These are phyloP conservation scores for Melanotaenia boesemani DNA, from an alignment of 2,797 vertebrate species.

Conservation along the genomic window DNA sequence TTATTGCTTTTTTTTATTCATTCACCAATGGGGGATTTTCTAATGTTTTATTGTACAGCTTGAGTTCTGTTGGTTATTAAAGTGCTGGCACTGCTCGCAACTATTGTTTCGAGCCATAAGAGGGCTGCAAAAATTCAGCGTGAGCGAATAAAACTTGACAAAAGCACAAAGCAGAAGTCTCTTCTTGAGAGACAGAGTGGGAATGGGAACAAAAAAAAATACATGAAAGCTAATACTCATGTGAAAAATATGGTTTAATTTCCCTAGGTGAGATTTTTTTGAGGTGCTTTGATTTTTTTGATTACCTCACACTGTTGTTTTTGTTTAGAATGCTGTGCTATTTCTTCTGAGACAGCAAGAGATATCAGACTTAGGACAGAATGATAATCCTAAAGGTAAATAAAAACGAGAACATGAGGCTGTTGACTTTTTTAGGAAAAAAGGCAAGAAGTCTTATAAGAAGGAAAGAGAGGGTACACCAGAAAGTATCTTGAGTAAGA, in stretches of 20 bases:
- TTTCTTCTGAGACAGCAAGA: conserved; percentile 16
- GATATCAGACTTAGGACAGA: conserved; percentile 41
- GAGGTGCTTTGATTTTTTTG: conserved; percentile 35
- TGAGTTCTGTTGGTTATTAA: conserved; percentile 50
- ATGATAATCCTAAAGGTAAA: conserved; percentile 23
- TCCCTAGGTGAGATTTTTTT: conserved; percentile 1
- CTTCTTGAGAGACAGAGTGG: conserved; percentile 14
- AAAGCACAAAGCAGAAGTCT: conserved; percentile 39
- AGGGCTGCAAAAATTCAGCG: conserved; percentile 41
- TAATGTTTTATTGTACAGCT: conserved; percentile 40
- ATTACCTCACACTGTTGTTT: conserved; percentile 27
- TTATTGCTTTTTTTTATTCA: conserved; percentile 46
- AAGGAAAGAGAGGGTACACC: background rate
- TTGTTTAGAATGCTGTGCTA: background rate
- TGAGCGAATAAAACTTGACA: conserved; percentile 52
- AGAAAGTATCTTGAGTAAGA: conserved; percentile 2
- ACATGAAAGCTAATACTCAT: conserved; percentile 20
- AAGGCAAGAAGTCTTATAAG: background rate
- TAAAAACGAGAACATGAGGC: conserved; percentile 18
- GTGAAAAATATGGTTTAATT: conserved; percentile 44
- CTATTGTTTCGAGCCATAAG: conserved; percentile 38
- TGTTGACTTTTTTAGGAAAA: background rate
- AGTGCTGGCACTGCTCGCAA: conserved; percentile 18
- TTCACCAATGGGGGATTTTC: conserved; percentile 26
- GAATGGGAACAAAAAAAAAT: conserved; percentile 13